These are phyloP conservation scores for Oscheius sp. DNA, from an alignment of 2,888 invertebrate species.

Conservation along the genomic window DNA sequence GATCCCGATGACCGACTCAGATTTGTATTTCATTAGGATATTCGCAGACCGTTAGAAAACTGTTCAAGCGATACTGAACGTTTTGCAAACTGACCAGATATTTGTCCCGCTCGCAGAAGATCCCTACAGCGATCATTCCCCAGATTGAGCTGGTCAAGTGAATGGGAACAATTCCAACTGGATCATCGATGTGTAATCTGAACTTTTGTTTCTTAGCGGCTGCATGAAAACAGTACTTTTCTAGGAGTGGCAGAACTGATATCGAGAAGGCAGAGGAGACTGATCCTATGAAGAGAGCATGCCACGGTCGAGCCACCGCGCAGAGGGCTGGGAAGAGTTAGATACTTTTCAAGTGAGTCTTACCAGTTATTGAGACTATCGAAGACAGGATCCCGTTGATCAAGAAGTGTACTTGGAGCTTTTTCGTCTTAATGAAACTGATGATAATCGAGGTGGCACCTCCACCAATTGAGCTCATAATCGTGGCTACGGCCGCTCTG, in stretches of 20 bases:
- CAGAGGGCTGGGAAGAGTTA: constrained; percentile 52
- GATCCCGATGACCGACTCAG: too few relatives aligned
- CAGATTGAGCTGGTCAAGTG: constrained; percentile 64
- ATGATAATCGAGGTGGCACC: constrained; percentile 68
- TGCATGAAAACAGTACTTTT: constrained; percentile 33
- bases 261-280: constrained; percentile 60
- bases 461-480: constrained; percentile 69
- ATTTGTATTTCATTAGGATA: too few relatives aligned
- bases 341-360: not conserved
- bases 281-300: constrained; percentile 63
- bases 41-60: too few relatives aligned
- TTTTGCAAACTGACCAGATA: constrained; percentile 62
- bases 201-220: not conserved
- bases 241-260: constrained; percentile 59
- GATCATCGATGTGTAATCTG: constrained; percentile 59
- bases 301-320: constrained; percentile 67
- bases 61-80: not conserved
- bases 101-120: constrained; percentile 72
- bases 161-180: constrained; percentile 66
- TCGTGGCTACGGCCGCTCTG: constrained; percentile 64
- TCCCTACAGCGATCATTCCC: constrained; percentile 74
- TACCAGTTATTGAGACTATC: constrained; percentile 65
- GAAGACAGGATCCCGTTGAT: constrained; percentile 65
- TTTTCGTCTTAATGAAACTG: constrained; percentile 59
- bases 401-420: constrained; percentile 61